Base-by-base conservation (phyloP, 2,888 invertebrate species). In the Synergus laeviventris region DNA sequence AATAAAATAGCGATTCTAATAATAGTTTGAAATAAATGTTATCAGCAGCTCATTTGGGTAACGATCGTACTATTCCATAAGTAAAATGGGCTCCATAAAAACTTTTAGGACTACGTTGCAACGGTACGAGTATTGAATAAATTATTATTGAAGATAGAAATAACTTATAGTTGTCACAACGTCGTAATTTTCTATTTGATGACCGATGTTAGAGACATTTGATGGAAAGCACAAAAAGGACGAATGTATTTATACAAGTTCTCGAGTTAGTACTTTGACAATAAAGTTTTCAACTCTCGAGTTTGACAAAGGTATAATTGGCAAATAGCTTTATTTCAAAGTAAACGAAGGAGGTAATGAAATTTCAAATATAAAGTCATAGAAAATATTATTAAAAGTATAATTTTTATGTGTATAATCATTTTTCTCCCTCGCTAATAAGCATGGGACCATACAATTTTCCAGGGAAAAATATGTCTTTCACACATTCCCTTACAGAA, bases 81-180 rank as follows among this genome's bases (percentile, higher is more conserved):
- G 31, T 3, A 21, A 64, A 39, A 24, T 8, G 24, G 42, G 24
- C 21, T 14, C 2, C 3, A 49, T 3, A 45, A 31, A 66, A 66
- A 66, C 45, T 66, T 66, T 66, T 16, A 31, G 66, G 45, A 66
- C 49, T 66, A 66, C 66, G 14, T 66, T 9, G 31, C 45, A n/a
- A n/a, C n/a, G n/a, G n/a, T n/a, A n/a, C n/a, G n/a, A n/a, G n/a
- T n/a, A n/a, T n/a, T n/a, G n/a, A n/a, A n/a, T n/a, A n/a, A n/a
- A n/a, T n/a, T n/a, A n/a, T n/a, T n/a, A n/a, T n/a, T n/a, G n/a
- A n/a, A n/a, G n/a, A n/a, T n/a, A n/a, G n/a, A n/a, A n/a, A n/a
- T n/a, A n/a, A n/a, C n/a, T n/a, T n/a, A n/a, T n/a, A n/a, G n/a
- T n/a, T n/a, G n/a, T n/a, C n/a, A n/a, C n/a, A n/a, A n/a, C n/a